Evolutionary conservation across 2,888 invertebrate genomes (phyloP), one percentile per base, ranked within the genome.

Genomic region (Ormyrus thymus): DNA sequence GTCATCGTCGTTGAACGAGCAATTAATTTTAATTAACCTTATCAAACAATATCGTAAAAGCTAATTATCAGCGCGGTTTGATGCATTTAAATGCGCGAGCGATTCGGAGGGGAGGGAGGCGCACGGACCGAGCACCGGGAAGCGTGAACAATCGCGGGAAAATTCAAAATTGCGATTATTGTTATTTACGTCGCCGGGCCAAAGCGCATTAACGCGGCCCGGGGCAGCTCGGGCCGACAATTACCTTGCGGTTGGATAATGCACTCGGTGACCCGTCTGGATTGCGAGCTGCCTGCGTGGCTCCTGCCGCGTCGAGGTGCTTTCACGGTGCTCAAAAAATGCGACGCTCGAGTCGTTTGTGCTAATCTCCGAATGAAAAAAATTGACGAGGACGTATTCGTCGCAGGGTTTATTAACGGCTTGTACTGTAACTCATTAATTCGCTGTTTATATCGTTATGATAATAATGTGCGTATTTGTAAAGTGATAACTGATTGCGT

Each of bases 161-260:
- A 68, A 73, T 68, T 72, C 46, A 48, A 61, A 68, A 72, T 76
- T 50, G 61, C 68, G 53, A 71, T 77, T 77, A 80, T 80, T 76
- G 69, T 76, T 74, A 77, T 80, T 80, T 70, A 74, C 61, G 68
- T 50, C 45, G 53, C 61, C 45, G 53, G 4, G 9, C 50, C 56
- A 56, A 71, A 75, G 15, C 10, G 53, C 59, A 58, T 69, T 79
- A 61, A 59, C 9, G 53, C 45, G 15, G 29, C 43, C 8, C 43
- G 29, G 3, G 48, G 10, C 48, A 66, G 29, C 61, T 61, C 53
- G 53, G 1, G 11, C 10, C 46, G 46, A 59, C 64, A 65, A 70
- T 29, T 76, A 55, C 55, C 59, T 59, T 46, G 72, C 29, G 66
- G 58, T 66, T 43, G 15, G 61, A 53, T 68, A 70, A 53, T 77